Evolutionary conservation across 1,140 invertebrate genomes (phyloP), one percentile per base, ranked within the genome.

Genomic region (Chironomus tepperi): DNA sequence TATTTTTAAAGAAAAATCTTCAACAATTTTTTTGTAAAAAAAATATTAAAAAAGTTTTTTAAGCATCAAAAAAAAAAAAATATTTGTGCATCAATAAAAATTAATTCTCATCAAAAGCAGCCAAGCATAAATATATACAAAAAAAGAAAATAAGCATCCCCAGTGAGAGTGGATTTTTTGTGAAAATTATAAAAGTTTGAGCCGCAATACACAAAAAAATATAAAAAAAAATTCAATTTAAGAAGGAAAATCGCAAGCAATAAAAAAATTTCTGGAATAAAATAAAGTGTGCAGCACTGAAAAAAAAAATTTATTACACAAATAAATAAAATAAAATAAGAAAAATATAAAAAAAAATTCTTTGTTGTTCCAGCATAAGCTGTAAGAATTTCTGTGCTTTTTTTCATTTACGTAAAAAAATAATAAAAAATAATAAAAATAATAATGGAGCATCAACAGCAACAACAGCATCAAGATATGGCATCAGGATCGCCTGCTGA

Each of bases 401-500:
- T 12, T 57, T 12, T 34, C 24, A 57, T n/a, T 57, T 57, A 15
- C 47, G 47, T 57, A 70, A 70, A 18, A 70, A n/a, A n/a, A n/a
- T n/a, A n/a, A n/a, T n/a, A 67, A 67, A 67, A 67, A 67, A 18
- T 16, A 19, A 67, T 18, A 67, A 19, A 21, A 18, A 70, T 6
- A 70, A 80, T 81, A 77, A 81, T 80, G 77, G 80, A 81, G 76
- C 80, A 81, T 18, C 78, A 81, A 47, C 79, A 80, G 43, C 76
- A 78, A 74, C 78, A 80, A 70, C 89, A 91, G 82, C 88, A 82
- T 80, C 89, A 90, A 84, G 90, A 92, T 78, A 87, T 89, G 80
- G 87, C 88, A 78, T 88, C 89, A 82, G 89, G 89, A 80, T 90
- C 91, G 79, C 90, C 91, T 75, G 89, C 90, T 74, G 92, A 94